Base-by-base conservation (phyloP, 1,140 invertebrate genomes). In the Pseudoatta argentina region DNA sequence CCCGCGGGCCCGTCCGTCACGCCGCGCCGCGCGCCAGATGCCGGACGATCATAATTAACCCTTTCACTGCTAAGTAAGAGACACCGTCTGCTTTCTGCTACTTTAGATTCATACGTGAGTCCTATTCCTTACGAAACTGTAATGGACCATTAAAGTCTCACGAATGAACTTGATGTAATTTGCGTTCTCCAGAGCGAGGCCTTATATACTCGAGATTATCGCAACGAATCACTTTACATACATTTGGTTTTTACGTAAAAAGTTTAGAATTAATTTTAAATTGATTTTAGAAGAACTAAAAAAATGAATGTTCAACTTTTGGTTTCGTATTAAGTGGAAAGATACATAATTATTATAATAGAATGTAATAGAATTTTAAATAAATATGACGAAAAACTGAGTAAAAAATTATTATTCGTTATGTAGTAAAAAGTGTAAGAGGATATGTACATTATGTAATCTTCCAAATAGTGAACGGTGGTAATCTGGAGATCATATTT, bases 61-160 rank as follows among this genome's bases (percentile, higher is more conserved):
- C 79, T 83, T 83, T 73, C 79, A 75, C 79, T 83, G 55, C 24
- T 61, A 61, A 83, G 39, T 48, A 83, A 83, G 55, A 73, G 79
- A 75, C 69, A 75, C 55, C 67, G 79, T 81, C 67, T 73, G 79
- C 79, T 73, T 83, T 83, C 79, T 73, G 79, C 69, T 61, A 83
- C 79, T 83, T 83, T 73, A 63, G 55, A 83, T 63, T 63, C 79
- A 30, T 24, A 57, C 53, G 34, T 18, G 24, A 59, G 21, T 72
- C 21, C 69, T 73, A 73, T 61, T 73, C 39, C 69, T 83, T 59
- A 51, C 27, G 79, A 83, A 73, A 73, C 57, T 44, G 0, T 34
- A 12, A 73, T 30, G 55, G 69, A 73, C 69, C n/a, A n/a, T 27
- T 27, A 3, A 44, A 18, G 18, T 30, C 14, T 30, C 1, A 53